phyloP scores from a whole-genome alignment of 2,888 invertebrate species.

The Drosophila multiciliata region DNA sequence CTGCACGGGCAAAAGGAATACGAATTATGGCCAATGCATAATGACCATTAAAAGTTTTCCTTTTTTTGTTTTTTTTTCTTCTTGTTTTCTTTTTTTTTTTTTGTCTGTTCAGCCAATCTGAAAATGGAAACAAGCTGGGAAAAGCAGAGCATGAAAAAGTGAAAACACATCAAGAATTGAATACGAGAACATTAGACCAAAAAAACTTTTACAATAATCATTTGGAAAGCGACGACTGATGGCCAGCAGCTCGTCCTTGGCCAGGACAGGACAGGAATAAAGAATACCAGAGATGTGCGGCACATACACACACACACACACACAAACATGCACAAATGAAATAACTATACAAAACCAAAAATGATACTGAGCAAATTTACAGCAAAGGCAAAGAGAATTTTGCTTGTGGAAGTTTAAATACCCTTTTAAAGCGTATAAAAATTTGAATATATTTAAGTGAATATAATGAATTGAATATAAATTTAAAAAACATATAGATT shows the following conservation, averaged over 20 bases:
- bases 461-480: background rate
- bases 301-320: conserved; percentile 24
- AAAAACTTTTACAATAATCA: conserved; percentile 77
- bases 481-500: background rate
- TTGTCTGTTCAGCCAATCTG: conserved; percentile 45
- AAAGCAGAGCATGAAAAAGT: conserved; percentile 4
- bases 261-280: conserved; percentile 43
- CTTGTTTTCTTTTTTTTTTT: conserved; percentile 14
- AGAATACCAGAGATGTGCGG: conserved; percentile 17
- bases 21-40: conserved; percentile 78
- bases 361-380: conserved; percentile 24
- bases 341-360: conserved; percentile 48
- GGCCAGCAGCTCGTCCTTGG: conserved; percentile 62
- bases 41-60: conserved; percentile 69
- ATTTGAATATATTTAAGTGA: background rate
- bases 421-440: background rate
- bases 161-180: conserved; percentile 3
- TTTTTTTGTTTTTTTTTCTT: conserved; percentile 31
- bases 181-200: conserved; percentile 58
- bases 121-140: conserved; percentile 44
- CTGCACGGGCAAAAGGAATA: conserved; percentile 33
- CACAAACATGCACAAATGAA: conserved; percentile 28
- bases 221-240: conserved; percentile 54
- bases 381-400: background rate
- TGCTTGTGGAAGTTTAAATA: background rate